Base-by-base conservation (phyloP, 1,140 invertebrate genomes). In the Drosophila biarmipes region DNA sequence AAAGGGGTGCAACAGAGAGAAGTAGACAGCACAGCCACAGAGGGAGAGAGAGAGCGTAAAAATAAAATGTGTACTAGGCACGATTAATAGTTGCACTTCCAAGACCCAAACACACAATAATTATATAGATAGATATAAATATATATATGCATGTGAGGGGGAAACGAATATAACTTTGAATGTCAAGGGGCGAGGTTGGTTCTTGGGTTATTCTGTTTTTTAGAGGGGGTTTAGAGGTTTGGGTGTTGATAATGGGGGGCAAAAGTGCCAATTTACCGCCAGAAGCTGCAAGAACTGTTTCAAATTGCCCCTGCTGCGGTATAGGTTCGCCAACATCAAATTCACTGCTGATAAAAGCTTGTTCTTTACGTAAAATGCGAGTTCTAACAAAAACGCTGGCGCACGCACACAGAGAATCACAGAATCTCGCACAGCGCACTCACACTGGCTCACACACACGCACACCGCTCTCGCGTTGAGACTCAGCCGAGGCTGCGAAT, bases 221-320 rank as follows among this genome's bases (percentile, higher is more conserved):
- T 4, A 21, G 8, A 17, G 27, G 46, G 24, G 58, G n/a, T n/a
- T n/a, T n/a, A n/a, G n/a, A n/a, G 31, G 53, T 58, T 12, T 38
- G 29, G 7, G 29, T 57, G 15, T 43, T 43, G 31, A 29, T 37
- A 15, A 11, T 17, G 17, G 40, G 17, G 11, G 2, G 17, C 10
- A 78, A 40, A 17, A 15, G 57, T 29, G 24, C 53, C 37, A 78
- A 82, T 82, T 91, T 91, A 91, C 90, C 90, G 82, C 82, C 52
- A 91, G 80, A 71, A 86, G 77, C 67, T 91, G 90, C 71, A 91
- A 90, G 78, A 91, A 77, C 80, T 90, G 89, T 66, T 80, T 86
- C 38, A 91, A 80, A 90, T 79, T 91, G 54, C 75, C 84, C 73
- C 78, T 91, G 80, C 90, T 77, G 59, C 84, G 90, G 80, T 91